Evolutionary conservation across 2,888 invertebrate species (phyloP), one percentile per base, ranked within the genome.

Genomic region (Hypena proboscidalis): DNA sequence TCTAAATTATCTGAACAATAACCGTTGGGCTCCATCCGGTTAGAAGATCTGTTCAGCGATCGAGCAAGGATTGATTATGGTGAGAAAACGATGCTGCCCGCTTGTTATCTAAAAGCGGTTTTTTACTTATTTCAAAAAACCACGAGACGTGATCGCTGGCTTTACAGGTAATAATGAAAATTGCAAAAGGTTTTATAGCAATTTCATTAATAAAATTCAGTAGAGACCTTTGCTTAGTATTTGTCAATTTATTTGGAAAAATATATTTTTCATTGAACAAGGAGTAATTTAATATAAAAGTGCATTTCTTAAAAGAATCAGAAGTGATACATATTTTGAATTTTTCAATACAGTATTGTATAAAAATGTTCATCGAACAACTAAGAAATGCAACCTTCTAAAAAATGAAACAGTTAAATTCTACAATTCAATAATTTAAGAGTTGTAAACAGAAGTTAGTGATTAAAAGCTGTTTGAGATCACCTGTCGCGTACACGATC

Each of bases 401-500:
- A 19, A 9, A 27, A 37, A 9, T 3, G n/a, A n/a, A n/a, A 6
- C 11, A 25, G 11, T 23, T 15, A 15, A 15, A 11, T 4, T 8
- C 9, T 2, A 19, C 21, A 39, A 65, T 67, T 69, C 54, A 56
- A 66, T 62, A 60, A 56, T 49, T 27, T 40, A 38, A 42, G 36
- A 67, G 40, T 62, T 62, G 48, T 67, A 60, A 68, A 66, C 56
- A 65, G 60, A 66, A 70, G 65, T 67, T 64, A 50, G 59, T 69
- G 65, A 75, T 76, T 71, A 70, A 74, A 79, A 74, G 58, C 55
- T 54, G 54, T 58, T 68, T 61, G 58, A 63, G 59, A 83, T 87
- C 87, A 89, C 90, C 88, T 89, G 89, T 89, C 89, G 86, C 83
- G 79, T 80, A 77, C 77, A 83, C 77, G 80, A 83, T 86, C 85